Base-by-base conservation (phyloP, 1,140 invertebrate genomes). In the Linepithema humile region DNA sequence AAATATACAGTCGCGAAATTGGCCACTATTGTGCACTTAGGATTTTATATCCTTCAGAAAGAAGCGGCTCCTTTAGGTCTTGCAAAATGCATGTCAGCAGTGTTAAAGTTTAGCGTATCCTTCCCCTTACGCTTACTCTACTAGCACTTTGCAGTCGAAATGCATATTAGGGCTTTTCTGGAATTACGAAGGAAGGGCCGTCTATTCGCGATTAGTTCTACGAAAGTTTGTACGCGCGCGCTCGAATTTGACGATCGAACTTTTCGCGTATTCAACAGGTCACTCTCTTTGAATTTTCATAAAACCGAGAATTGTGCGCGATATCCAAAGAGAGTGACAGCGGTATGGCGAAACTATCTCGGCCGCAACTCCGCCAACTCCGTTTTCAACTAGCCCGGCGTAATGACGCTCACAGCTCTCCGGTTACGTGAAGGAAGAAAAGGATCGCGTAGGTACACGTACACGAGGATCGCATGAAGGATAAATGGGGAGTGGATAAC, bases 401-500 rank as follows among this genome's bases (percentile, higher is more conserved):
- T 92, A 90, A 92, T 91, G 87, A 90, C 82, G 88, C 87, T 89
- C 90, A 83, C 87, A 86, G 86, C 90, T 92, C 88, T 90, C 89
- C 87, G 84, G 85, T 92, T 91, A 91, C 91, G 87, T 82, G 85
- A 85, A 85, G 74, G 78, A 84, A 86, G 50, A 86, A 74, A 72
- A 86, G 80, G 83, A 83, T 80, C 82, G 89, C 73, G 82, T 84
- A 74, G 73, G 35, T 80, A 85, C 73, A 85, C 77, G 84, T 84
- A 87, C 80, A 84, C 84, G 83, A 23, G 84, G 73, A 84, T 86
- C 85, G 82, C 87, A 57, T 87, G 90, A 89, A 89, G 90, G 89
- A 92, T 91, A 92, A 93, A 92, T 91, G 92, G 88, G 74, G 83
- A 91, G 90, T 90, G 91, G 91, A 93, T 93, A 93, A 93, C 91